A percentile compares a stretch with the other conserved stretches of the same genome.
Conservation (phyloP, 2,888 invertebrate species). For the Clitarchus hookeri region DNA sequence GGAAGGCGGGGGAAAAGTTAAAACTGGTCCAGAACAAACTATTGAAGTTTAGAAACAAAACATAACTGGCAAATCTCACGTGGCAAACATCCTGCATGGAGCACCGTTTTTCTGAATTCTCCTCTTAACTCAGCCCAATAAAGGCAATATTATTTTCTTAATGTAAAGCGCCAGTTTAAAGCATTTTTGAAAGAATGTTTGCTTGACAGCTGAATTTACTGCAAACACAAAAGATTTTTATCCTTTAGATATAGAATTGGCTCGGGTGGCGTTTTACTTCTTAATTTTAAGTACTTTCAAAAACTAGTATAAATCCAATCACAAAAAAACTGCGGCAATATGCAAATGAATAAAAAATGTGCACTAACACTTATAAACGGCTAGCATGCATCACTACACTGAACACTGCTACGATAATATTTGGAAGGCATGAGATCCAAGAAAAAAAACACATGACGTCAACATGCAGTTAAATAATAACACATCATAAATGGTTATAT, state of each 20-base stretch:
- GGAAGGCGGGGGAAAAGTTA: not conserved
- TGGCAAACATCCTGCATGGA: not conserved
- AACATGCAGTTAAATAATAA: not conserved
- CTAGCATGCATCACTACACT: slow-evolving; percentile 14
- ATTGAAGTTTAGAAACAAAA: not conserved
- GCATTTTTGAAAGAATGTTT: not conserved
- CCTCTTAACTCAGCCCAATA: not conserved
- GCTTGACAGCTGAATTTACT: slow-evolving; percentile 14
- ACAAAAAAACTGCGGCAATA: slow-evolving; percentile 20
- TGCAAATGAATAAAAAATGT: slow-evolving; percentile 21
- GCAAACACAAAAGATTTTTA: not conserved
- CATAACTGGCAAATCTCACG: not conserved
- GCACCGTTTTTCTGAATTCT: not conserved
- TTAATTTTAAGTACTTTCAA: not conserved
- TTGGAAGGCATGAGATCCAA: not conserved
- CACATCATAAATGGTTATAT: not conserved
- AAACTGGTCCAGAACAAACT: not conserved
- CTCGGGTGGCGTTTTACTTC: not conserved
- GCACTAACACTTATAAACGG: slow-evolving; percentile 21
- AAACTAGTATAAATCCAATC: slow-evolving; percentile 18
- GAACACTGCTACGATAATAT: slow-evolving; percentile 7
- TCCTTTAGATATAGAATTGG: not conserved
- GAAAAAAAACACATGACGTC: not conserved
- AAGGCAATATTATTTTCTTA: not conserved
- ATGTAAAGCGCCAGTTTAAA: not conserved